Conservation (phyloP, 2,888 invertebrate species). For the Candidula unifasciata region DNA sequence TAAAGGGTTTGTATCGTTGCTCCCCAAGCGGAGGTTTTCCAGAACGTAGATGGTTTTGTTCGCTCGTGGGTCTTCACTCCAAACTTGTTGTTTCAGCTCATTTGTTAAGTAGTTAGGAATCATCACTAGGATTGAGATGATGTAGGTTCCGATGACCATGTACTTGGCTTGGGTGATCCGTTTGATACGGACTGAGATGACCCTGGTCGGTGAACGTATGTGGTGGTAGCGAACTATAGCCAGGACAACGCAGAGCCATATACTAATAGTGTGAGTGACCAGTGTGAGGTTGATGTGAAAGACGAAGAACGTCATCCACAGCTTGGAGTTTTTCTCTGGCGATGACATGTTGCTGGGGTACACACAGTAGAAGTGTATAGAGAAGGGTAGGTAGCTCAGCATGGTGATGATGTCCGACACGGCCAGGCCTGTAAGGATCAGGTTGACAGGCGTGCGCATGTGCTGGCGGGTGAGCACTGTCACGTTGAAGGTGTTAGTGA, state of each 20-base stretch:
- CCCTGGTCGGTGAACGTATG: conserved; percentile 86
- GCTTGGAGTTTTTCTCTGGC: conserved; percentile 70
- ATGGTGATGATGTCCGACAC: conserved; percentile 94
- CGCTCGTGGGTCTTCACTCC: background rate
- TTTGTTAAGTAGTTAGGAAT: conserved; percentile 90
- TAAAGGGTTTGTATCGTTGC: conserved; percentile 63
- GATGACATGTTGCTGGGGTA: conserved; percentile 60
- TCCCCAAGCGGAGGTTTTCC: conserved; percentile 62
- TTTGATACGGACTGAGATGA: conserved; percentile 82
- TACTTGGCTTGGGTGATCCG: conserved; percentile 86
- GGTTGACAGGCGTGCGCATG: conserved; percentile 93
- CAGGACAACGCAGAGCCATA: conserved; percentile 92
- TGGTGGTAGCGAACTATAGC: conserved; percentile 90
- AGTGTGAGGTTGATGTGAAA: conserved; percentile 94
- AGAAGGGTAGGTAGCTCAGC: conserved; percentile 91
- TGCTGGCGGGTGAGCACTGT: conserved; percentile 89
- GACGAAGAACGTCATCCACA: conserved; percentile 78
- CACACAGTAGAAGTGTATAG: conserved; percentile 82
- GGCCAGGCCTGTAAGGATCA: conserved; percentile 89
- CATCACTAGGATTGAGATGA: conserved; percentile 89
- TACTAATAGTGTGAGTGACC: conserved; percentile 92
- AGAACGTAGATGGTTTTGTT: conserved; percentile 65
- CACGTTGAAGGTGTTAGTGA: conserved; percentile 94
- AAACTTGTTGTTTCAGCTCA: conserved; percentile 59
- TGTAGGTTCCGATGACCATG: conserved; percentile 89